These are phyloP conservation scores for Heterotis niloticus DNA, from an alignment of 2,113 vertebrate genomes.

Conservation along the genomic window DNA sequence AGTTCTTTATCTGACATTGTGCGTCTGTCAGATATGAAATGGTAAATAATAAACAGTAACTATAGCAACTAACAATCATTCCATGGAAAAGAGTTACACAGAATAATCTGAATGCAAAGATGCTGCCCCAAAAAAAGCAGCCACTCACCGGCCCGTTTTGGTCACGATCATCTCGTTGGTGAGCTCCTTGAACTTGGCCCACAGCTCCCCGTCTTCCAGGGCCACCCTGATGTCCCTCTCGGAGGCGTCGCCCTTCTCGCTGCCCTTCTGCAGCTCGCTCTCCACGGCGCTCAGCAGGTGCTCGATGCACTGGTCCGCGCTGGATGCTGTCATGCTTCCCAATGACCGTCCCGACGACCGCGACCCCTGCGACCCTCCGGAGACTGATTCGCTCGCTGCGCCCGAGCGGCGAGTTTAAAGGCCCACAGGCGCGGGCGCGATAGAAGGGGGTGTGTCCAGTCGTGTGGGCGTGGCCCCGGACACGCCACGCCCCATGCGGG, in stretches of 20 bases:
- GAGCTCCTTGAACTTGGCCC: conserved; percentile 72
- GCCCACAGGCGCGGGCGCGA: conserved; percentile 54
- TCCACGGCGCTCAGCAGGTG: conserved; percentile 73
- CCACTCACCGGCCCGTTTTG: conserved; percentile 67
- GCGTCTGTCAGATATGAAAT: too few relatives aligned
- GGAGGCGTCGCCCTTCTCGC: conserved; percentile 69
- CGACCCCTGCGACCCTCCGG: conserved; percentile 20
- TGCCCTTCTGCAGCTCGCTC: conserved; percentile 71
- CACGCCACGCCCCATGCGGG: conserved; percentile 29
- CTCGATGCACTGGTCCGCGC: conserved; percentile 67
- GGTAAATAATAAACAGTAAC: too few relatives aligned
- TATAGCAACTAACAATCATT: too few relatives aligned
- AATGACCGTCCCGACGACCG: conserved; percentile 7
- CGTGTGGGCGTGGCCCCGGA: conserved; percentile 28
- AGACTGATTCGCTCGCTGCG: conserved; percentile 21
- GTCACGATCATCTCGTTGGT: conserved; percentile 79
- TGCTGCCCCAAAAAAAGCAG: too few relatives aligned
- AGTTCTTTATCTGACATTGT: too few relatives aligned
- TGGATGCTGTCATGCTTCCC: conserved; percentile 63
- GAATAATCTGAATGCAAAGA: too few relatives aligned
- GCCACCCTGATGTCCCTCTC: conserved; percentile 71
- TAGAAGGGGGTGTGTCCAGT: conserved; percentile 46
- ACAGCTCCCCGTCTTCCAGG: conserved; percentile 68
- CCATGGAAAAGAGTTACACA: too few relatives aligned
- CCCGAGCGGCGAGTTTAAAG: conserved; percentile 56